A percentile compares a stretch with the other conserved stretches of the same genome.
These are phyloP conservation scores for Chondrosia reniformis DNA, from an alignment of 37 sponge, comb jelly and placozoan species.

Conservation along the genomic window DNA sequence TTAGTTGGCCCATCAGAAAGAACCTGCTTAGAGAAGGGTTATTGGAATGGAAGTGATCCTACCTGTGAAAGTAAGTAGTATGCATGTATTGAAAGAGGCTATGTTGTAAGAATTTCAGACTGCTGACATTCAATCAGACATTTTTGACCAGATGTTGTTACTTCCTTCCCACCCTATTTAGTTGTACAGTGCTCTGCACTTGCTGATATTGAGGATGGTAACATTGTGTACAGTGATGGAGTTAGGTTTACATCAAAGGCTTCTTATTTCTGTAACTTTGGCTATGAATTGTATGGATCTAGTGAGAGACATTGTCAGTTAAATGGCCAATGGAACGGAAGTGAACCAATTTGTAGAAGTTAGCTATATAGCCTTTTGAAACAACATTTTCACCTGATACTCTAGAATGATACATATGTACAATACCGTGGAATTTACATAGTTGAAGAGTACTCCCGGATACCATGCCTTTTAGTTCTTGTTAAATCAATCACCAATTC, in stretches of 20 bases:
- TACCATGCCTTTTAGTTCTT: too few relatives aligned
- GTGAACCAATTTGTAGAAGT: background rate
- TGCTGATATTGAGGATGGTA: background rate
- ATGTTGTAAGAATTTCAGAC: too few relatives aligned
- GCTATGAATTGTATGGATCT: constrained; percentile 3
- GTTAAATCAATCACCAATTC: too few relatives aligned
- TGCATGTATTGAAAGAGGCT: too few relatives aligned
- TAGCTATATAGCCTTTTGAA: too few relatives aligned
- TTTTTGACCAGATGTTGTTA: too few relatives aligned
- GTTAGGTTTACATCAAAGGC: background rate
- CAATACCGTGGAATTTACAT: too few relatives aligned
- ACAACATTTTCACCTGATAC: too few relatives aligned
- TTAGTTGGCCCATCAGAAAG: background rate
- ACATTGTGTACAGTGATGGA: constrained; percentile 1
- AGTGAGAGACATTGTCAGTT: background rate
- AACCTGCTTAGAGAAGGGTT: background rate
- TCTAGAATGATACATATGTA: too few relatives aligned
- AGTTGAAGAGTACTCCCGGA: too few relatives aligned
- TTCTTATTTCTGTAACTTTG: background rate
- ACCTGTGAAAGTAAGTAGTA: constrained; percentile 5
- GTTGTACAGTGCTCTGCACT: background rate
- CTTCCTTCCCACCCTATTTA: too few relatives aligned
- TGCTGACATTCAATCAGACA: background rate
- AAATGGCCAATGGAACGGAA: constrained; percentile 1
- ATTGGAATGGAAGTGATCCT: background rate